Percentiles rank a stretch among this genome's conserved stretches.
phyloP scores from a whole-genome alignment of 2,113 vertebrate genomes.

The Haplotaxodon microlepis region DNA sequence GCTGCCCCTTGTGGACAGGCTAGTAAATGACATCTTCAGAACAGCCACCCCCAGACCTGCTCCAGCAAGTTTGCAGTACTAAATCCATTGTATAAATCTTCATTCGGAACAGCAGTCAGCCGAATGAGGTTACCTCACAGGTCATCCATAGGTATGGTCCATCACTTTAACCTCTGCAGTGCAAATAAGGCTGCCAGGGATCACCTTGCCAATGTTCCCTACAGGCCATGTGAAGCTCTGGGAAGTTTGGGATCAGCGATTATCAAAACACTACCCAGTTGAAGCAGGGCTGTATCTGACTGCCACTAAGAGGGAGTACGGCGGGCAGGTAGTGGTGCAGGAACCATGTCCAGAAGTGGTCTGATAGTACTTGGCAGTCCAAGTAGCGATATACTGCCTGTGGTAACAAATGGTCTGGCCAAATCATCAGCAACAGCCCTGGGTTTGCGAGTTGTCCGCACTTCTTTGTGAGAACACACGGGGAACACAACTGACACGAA shows the following conservation, averaged over 20 bases:
- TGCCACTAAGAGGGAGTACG: not conserved
- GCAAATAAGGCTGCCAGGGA: not conserved
- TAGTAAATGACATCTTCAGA: not conserved
- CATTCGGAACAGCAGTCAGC: not conserved
- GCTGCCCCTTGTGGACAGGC: not conserved
- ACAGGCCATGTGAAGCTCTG: not conserved
- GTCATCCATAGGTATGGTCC: not conserved
- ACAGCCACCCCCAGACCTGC: not conserved
- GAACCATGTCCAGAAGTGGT: not conserved
- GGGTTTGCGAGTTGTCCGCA: not conserved
- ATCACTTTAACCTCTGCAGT: not conserved
- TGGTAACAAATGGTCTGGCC: not conserved
- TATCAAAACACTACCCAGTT: not conserved
- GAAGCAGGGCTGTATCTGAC: not conserved
- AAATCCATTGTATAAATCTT: not conserved
- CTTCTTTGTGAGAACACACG: not conserved
- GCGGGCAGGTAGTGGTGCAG: not conserved
- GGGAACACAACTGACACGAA: not conserved
- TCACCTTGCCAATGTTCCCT: not conserved
- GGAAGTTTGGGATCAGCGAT: not conserved
- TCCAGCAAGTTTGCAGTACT: not conserved
- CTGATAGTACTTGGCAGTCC: not conserved
- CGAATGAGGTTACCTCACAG: not conserved
- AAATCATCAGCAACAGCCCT: not conserved
- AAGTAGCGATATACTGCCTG: not conserved